Evolutionary conservation across 2,888 invertebrate genomes (phyloP).

Genomic region (Amblyjoppa fuscipennis): DNA sequence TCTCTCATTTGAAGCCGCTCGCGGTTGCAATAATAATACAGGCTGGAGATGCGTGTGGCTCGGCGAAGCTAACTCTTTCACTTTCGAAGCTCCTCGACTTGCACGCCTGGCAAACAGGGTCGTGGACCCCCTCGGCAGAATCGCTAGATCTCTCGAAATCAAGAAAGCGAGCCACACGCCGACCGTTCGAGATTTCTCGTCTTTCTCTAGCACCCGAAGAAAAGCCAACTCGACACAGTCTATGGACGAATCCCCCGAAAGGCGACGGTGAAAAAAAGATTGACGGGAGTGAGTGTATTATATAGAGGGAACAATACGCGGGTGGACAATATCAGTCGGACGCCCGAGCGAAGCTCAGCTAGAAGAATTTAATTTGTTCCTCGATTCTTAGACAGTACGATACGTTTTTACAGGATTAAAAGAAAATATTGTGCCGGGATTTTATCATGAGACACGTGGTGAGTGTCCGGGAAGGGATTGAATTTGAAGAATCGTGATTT

Average conservation of each 20-base stretch:
- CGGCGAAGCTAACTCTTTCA: slow-evolving; percentile 60
- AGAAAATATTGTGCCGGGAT: background rate
- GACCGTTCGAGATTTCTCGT: slow-evolving; percentile 52
- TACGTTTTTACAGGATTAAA: background rate
- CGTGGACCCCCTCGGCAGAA: slow-evolving; percentile 65
- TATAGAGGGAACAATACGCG: slow-evolving; percentile 76
- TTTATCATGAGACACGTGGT: slow-evolving; percentile 78
- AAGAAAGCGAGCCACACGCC: slow-evolving; percentile 66
- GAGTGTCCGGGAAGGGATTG: slow-evolving; percentile 65
- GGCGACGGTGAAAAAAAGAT: slow-evolving; percentile 38
- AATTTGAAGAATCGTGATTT: slow-evolving; percentile 31
- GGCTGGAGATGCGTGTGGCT: slow-evolving; percentile 52
- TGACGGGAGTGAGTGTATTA: slow-evolving; percentile 71
- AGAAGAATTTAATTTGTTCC: slow-evolving; percentile 56
- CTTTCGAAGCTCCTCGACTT: slow-evolving; percentile 68
- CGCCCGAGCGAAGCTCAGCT: slow-evolving; percentile 58
- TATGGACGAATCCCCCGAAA: slow-evolving; percentile 53
- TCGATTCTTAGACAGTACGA: slow-evolving; percentile 34
- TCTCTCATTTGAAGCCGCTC: slow-evolving; percentile 5
- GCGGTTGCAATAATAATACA: slow-evolving; percentile 47
- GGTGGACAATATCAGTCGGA: slow-evolving; percentile 72
- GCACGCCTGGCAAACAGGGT: slow-evolving; percentile 60
- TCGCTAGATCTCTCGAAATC: slow-evolving; percentile 63
- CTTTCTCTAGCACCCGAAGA: slow-evolving; percentile 54
- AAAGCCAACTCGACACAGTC: slow-evolving; percentile 48